phyloP scores from a whole-genome alignment of 2,113 vertebrate species.

The Muscicapa adusta region DNA sequence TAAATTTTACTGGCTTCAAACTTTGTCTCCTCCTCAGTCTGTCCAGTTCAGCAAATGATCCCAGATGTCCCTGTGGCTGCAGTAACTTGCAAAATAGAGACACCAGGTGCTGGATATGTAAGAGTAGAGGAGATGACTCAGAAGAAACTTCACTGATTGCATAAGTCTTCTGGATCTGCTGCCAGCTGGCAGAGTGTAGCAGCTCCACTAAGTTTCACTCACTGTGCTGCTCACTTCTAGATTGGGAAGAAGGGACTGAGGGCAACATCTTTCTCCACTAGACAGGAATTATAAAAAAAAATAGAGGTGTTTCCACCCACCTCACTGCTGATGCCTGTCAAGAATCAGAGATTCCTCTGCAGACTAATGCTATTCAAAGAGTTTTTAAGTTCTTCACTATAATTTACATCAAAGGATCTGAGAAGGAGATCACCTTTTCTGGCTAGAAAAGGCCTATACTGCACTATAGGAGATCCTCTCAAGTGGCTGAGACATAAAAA shows the following conservation, averaged over 20 bases:
- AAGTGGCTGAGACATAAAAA: background rate
- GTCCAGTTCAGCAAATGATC: background rate
- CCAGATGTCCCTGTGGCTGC: background rate
- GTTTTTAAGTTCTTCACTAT: background rate
- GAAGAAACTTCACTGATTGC: background rate
- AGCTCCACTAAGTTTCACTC: background rate
- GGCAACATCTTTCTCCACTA: background rate
- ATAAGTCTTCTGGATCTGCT: background rate
- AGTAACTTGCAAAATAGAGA: background rate
- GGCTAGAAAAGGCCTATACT: background rate
- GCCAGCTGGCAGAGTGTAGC: conserved; percentile 1
- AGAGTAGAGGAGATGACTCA: background rate
- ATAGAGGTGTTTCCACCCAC: conserved; percentile 4
- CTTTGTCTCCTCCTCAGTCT: background rate
- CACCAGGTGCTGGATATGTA: background rate
- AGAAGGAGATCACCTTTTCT: background rate
- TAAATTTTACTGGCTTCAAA: background rate
- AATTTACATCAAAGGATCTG: background rate
- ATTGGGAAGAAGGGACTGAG: background rate
- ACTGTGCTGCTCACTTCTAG: background rate
- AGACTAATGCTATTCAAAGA: background rate
- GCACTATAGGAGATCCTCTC: background rate
- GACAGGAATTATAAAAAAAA: background rate
- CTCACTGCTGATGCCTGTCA: background rate
- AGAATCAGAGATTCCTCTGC: background rate